Base-by-base conservation (phyloP, 2,888 invertebrate genomes). In the Papilio elwesi region DNA sequence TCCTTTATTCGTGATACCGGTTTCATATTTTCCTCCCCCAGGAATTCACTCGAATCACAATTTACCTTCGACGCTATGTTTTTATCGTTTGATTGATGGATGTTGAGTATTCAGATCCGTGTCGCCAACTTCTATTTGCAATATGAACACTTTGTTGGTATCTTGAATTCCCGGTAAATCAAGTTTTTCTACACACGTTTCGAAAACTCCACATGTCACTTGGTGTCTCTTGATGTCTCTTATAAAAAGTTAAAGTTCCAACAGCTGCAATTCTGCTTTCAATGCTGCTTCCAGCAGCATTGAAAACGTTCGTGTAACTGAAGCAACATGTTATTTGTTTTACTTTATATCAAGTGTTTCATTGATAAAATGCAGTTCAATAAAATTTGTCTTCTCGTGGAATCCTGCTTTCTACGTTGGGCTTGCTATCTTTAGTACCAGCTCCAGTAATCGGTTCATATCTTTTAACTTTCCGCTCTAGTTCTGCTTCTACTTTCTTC, bases 41-140 rank as follows among this genome's bases (percentile, higher is more conserved):
- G 15, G 47, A 67, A 63, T 70, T 68, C 57, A 64, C 57, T 68
- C 16, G 57, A 68, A 74, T 74, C 68, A 64, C 73, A 71, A 77
- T 74, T 75, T 63, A 55, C 57, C 53, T 66, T 53, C 10, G 49
- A n/a, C 68, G 52, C 63, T 76, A 71, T 77, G 75, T 79, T 79
- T 79, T 79, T 77, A 77, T 76, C 76, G 68, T 76, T 76, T 79
- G 79, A 79, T 79, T 78, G 77, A 77, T 80, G 78, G 63, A 64
- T 68, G 59, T 51, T 63, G 68, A 70, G n/a, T 64, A 64, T 69
- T 48, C 55, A 52, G 53, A 49, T 26, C 5, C 11, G 10, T 16
- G 26, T 36, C 55, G n/a, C 48, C 15, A 68, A 26, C 48, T 47
- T 63, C 71, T 70, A 64, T 68, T 71, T 68, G 57, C 36, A 63